Evolutionary conservation across 1,140 invertebrate genomes (phyloP).

Genomic region (Halesus radiatus): DNA sequence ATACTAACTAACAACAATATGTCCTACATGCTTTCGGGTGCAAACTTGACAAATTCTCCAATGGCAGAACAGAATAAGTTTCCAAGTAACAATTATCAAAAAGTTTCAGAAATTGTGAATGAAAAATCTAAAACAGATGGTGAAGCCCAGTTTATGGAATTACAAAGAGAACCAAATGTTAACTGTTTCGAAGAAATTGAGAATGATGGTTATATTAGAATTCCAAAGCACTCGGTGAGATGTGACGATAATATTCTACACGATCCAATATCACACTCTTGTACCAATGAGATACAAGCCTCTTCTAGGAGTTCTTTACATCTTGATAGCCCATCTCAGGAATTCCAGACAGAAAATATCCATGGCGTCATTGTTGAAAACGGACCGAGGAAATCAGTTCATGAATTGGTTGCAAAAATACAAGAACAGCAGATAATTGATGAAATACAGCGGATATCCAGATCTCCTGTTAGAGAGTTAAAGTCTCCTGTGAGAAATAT

Average conservation of each 20-base stretch:
- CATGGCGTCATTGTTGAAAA: conserved; percentile 26
- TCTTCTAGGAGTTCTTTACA: background rate
- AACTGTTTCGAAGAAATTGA: conserved; percentile 64
- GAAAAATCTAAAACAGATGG: conserved; percentile 9
- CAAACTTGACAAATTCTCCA: background rate
- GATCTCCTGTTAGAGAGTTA: conserved; percentile 50
- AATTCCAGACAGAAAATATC: background rate
- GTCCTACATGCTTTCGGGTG: background rate
- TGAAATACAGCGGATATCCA: conserved; percentile 50
- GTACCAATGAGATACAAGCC: background rate
- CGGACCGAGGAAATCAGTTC: conserved; percentile 69
- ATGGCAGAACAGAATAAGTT: conserved; percentile 6
- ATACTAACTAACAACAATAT: conserved; percentile 6
- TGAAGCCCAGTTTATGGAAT: background rate
- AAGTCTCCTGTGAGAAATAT: conserved; percentile 46
- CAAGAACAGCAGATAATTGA: conserved; percentile 66
- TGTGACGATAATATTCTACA: conserved; percentile 46
- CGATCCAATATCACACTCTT: background rate
- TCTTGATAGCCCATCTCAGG: conserved; percentile 8
- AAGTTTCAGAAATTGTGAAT: conserved; percentile 14
- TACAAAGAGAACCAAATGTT: conserved; percentile 59
- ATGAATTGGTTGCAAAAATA: conserved; percentile 73
- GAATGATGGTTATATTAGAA: conserved; percentile 67
- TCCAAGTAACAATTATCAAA: conserved; percentile 24
- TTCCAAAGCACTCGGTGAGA: conserved; percentile 63